Conservation (phyloP, 64 coral and sea anemone genomes). For the Montipora efflorescens region DNA sequence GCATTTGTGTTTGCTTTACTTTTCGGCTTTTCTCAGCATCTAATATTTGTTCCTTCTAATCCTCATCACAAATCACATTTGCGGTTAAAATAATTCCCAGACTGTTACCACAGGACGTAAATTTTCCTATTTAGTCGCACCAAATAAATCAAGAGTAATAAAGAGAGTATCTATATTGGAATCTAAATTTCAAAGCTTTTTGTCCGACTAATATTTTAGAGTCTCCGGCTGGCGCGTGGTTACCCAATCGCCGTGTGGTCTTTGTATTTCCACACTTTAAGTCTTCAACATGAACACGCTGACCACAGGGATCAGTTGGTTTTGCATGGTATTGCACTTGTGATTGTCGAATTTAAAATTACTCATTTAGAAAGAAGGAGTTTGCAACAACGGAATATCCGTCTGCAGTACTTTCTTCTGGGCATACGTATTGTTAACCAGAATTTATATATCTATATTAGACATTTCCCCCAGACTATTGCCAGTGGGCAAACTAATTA, state of each 20-base stretch:
- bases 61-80: not conserved
- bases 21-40: slow-evolving; percentile 7
- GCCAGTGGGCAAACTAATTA: not conserved
- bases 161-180: not conserved
- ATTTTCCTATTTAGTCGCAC: not conserved
- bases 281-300: not conserved
- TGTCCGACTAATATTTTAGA: not conserved
- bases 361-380: not conserved
- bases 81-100: not conserved
- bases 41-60: not conserved
- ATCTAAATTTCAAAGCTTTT: not conserved
- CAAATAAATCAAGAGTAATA: not conserved
- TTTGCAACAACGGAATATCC: no score
- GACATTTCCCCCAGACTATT: not conserved
- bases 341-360: not conserved
- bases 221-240: not conserved
- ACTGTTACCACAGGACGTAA: not conserved
- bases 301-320: not conserved
- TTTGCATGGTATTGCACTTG: slow-evolving; percentile 14
- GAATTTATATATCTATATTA: no score
- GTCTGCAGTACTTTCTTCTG: no score
- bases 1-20: not conserved
- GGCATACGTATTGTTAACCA: no score
- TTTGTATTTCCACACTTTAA: not conserved
- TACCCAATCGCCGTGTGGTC: not conserved